Evolutionary conservation across 1,140 invertebrate genomes (phyloP), one percentile per base, ranked within the genome.

Genomic region (Paracyclopina nana): DNA sequence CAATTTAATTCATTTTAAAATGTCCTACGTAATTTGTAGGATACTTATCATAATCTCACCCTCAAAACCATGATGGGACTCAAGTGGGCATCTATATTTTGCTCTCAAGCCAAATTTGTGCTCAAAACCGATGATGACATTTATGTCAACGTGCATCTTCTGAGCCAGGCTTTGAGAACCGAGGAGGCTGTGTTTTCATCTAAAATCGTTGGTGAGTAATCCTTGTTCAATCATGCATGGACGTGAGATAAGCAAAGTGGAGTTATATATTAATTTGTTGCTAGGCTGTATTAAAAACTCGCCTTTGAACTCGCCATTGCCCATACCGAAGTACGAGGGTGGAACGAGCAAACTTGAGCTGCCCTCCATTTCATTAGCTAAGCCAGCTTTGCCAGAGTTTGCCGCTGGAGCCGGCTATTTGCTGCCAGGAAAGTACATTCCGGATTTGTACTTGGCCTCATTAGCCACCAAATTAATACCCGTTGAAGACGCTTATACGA

Each of bases 401-500:
- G 52, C 57, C 1, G 63, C 63, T 4, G 65, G 65, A 2, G 63
- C 63, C 1, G 59, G 64, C 0, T 68, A 68, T 54, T 54, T 62
- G 6, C 53, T 68, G 22, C 59, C 61, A 4, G 54, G 54, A 6
- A 50, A 55, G 5, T 51, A 64, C 11, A 55, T 62, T 1, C 28
- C 29, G 16, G 43, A 58, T 2, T 46, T 68, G 24, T 63, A 59
- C 52, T 24, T 55, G 14, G 60, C 57, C 1, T 57, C 63, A 5
- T 42, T 58, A n/a, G 51, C 50, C 6, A 56, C 54, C 4, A 34
- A 34, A 16, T 29, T 61, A 4, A 58, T 66, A 16, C 62, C 62
- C 53, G 53, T 67, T 20, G 66, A 68, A 50, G 66, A 68, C 54
- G 60, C 66, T 24, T 67, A 62, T 54, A 57, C 66, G 6, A 66